These are phyloP conservation scores for Philaenus spumarius DNA, from an alignment of 1,140 invertebrate species.

Conservation along the genomic window DNA sequence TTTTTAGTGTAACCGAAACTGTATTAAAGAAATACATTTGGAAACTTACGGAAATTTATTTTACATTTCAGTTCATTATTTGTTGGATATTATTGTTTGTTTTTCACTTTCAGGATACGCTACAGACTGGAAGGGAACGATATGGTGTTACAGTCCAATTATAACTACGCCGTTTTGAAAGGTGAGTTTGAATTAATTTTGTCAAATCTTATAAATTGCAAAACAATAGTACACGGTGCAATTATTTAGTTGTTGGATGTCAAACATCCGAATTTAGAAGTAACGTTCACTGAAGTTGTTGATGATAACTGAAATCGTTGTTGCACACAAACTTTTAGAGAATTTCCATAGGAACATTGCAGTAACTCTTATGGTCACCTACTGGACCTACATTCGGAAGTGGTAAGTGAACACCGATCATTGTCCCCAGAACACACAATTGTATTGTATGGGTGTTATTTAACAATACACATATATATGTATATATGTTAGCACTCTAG, in stretches of 20 bases:
- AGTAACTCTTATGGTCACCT: too few relatives aligned
- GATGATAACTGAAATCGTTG: neutral
- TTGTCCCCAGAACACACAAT: too few relatives aligned
- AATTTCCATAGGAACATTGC: neutral
- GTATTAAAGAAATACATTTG: too few relatives aligned
- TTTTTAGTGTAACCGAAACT: too few relatives aligned
- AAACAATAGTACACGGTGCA: neutral
- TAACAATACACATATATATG: too few relatives aligned
- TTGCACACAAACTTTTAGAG: neutral
- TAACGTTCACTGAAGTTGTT: neutral
- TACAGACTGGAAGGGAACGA: neutral
- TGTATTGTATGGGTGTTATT: too few relatives aligned
- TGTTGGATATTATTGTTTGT: too few relatives aligned
- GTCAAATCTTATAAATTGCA: neutral
- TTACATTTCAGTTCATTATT: too few relatives aligned
- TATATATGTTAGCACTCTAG: too few relatives aligned
- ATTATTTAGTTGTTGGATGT: neutral
- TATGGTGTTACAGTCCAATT: neutral
- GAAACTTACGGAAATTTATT: too few relatives aligned
- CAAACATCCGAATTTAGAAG: neutral
- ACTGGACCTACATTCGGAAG: too few relatives aligned
- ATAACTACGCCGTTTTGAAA: neutral
- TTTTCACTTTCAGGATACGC: conserved; percentile 7
- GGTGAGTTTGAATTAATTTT: neutral
- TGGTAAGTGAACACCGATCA: too few relatives aligned